Evolutionary conservation across 2,797 vertebrate genomes (phyloP).

Genomic region (Takifugu rubripes): DNA sequence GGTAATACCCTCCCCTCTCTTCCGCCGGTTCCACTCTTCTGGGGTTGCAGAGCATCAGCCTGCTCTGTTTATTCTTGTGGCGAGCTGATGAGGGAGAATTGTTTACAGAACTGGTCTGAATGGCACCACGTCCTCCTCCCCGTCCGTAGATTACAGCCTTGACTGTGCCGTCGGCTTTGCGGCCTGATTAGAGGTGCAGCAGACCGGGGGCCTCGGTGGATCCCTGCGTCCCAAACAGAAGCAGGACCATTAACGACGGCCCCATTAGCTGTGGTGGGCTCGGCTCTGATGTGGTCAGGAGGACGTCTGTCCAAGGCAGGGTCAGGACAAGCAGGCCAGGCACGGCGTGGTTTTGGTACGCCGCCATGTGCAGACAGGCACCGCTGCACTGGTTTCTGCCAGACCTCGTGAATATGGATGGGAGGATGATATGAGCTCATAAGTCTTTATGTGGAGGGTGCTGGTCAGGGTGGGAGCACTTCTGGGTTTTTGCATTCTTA

Average conservation of each 20-base stretch:
- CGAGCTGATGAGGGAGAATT: conserved; percentile 48
- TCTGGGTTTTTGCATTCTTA: conserved; percentile 40
- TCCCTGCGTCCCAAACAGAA: conserved; percentile 57
- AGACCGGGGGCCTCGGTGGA: conserved; percentile 37
- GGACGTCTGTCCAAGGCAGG: conserved; percentile 60
- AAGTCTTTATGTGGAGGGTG: conserved; percentile 40
- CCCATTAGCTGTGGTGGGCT: conserved; percentile 63
- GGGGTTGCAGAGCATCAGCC: conserved; percentile 14
- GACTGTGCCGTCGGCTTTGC: conserved; percentile 54
- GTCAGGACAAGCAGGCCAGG: conserved; percentile 49
- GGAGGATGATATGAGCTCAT: conserved; percentile 59
- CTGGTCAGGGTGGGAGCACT: conserved; percentile 51
- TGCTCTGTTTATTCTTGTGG: conserved; percentile 68
- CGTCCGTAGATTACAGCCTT: conserved; percentile 59
- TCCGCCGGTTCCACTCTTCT: conserved; percentile 6
- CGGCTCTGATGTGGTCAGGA: conserved; percentile 65
- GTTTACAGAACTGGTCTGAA: conserved; percentile 63
- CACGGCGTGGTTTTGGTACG: conserved; percentile 55
- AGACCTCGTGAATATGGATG: conserved; percentile 55
- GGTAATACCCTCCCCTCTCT: background rate
- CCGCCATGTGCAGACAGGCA: conserved; percentile 54
- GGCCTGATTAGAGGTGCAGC: conserved; percentile 66
- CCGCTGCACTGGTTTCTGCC: conserved; percentile 30
- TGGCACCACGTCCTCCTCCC: conserved; percentile 62
- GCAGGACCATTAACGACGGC: conserved; percentile 66